Conservation (phyloP, 2,113 vertebrate genomes). For the Diphyllodes magnificus region DNA sequence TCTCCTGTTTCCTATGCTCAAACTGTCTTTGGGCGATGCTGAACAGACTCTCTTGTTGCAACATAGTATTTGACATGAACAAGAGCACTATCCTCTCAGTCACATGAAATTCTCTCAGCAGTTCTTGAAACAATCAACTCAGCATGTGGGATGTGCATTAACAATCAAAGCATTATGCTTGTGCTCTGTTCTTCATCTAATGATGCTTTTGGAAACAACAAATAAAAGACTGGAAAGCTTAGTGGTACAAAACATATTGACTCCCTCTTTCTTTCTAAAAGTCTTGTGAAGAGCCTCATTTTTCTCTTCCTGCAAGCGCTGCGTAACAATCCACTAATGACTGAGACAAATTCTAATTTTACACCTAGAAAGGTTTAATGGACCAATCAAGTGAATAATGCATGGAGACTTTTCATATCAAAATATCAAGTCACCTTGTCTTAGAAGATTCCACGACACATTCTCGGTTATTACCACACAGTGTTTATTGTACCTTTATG, state of each 20-base stretch:
- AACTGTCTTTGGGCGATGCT: neutral
- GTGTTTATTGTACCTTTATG: slow-evolving; percentile 80
- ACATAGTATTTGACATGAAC: neutral
- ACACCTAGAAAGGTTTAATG: neutral
- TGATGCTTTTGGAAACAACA: neutral
- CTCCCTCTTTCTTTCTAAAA: neutral
- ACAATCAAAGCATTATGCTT: slow-evolving; percentile 42
- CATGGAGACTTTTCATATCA: neutral
- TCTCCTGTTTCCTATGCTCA: neutral
- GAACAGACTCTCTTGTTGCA: neutral
- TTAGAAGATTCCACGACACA: neutral
- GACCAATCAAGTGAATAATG: neutral
- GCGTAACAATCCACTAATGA: neutral
- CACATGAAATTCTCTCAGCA: neutral
- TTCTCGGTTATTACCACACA: neutral
- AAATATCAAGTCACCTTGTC: neutral
- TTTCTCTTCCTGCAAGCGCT: neutral
- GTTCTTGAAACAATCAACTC: slow-evolving; percentile 10
- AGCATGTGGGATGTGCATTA: neutral
- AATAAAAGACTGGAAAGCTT: neutral
- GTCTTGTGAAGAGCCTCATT: neutral
- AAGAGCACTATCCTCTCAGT: neutral
- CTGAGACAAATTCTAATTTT: neutral
- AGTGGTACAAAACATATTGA: neutral
- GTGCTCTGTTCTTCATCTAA: slow-evolving; percentile 15